Conservation (phyloP, 2,113 vertebrate species). For the Budorcas taxicolor region DNA sequence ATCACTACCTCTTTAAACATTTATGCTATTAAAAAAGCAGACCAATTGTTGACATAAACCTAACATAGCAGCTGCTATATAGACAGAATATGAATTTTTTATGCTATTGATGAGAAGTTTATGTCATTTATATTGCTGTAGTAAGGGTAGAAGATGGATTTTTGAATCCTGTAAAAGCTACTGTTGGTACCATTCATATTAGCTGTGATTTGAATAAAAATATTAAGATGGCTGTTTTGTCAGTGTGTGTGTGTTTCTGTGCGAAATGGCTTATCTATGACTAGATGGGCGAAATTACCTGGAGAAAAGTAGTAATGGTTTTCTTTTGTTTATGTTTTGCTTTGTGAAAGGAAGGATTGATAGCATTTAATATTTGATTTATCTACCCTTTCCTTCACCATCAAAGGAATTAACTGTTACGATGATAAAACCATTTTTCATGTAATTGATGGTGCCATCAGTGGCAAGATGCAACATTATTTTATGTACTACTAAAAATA, state of each 20-base stretch:
- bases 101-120: constrained; percentile 77
- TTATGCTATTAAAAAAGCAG: constrained; percentile 78
- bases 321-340: constrained; percentile 6
- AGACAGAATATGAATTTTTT: constrained; percentile 77
- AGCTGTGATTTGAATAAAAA: constrained; percentile 22
- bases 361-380: constrained; percentile 10
- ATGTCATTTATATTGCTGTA: constrained; percentile 74
- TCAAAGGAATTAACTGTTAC: constrained; percentile 2
- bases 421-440: constrained; percentile 1
- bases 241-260: background rate
- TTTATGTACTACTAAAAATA: constrained; percentile 31
- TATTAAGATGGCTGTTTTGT: background rate
- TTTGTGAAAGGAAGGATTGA: background rate
- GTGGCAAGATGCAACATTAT: constrained; percentile 2
- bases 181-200: constrained; percentile 44
- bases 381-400: background rate
- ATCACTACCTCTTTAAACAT: constrained; percentile 77
- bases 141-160: constrained; percentile 53
- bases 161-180: constrained; percentile 58
- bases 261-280: background rate
- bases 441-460: background rate
- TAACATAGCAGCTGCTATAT: constrained; percentile 74
- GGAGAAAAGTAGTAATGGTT: background rate
- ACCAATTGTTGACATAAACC: constrained; percentile 74
- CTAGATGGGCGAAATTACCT: background rate